Percentiles rank a stretch among this genome's conserved stretches.
Evolutionary conservation across 2,113 vertebrate species (phyloP).

Genomic region (Thunnus thynnus): DNA sequence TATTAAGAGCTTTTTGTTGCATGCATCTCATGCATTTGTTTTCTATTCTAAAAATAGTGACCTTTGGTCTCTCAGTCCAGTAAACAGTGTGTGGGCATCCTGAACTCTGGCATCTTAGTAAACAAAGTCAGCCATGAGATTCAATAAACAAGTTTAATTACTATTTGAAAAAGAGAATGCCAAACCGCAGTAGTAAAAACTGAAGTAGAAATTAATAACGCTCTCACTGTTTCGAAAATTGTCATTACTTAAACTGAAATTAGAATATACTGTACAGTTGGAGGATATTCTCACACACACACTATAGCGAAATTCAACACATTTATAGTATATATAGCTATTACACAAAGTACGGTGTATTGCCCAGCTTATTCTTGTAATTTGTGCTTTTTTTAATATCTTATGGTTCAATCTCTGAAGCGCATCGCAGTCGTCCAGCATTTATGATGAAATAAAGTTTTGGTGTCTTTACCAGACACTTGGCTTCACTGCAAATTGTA

Average conservation of each 20-base stretch:
- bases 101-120: constrained; percentile 71
- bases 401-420: constrained; percentile 45
- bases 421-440: constrained; percentile 41
- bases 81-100: constrained; percentile 40
- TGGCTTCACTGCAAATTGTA: constrained; percentile 76
- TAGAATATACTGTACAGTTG: neutral
- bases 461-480: constrained; percentile 67
- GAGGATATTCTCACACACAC: constrained; percentile 13
- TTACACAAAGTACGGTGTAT: constrained; percentile 18
- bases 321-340: constrained; percentile 17
- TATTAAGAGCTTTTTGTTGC: neutral
- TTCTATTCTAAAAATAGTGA: constrained; percentile 68
- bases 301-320: neutral
- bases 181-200: constrained; percentile 52
- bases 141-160: constrained; percentile 77
- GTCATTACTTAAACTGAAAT: constrained; percentile 38
- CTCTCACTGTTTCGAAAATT: constrained; percentile 13
- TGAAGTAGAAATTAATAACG: constrained; percentile 52
- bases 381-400: constrained; percentile 55
- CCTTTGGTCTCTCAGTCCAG: constrained; percentile 60
- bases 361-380: constrained; percentile 31
- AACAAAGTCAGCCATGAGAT: constrained; percentile 65
- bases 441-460: constrained; percentile 82
- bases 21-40: constrained; percentile 6
- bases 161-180: constrained; percentile 59